These are phyloP conservation scores for Mythimna vitellina DNA, from an alignment of 2,888 invertebrate species.

Conservation along the genomic window DNA sequence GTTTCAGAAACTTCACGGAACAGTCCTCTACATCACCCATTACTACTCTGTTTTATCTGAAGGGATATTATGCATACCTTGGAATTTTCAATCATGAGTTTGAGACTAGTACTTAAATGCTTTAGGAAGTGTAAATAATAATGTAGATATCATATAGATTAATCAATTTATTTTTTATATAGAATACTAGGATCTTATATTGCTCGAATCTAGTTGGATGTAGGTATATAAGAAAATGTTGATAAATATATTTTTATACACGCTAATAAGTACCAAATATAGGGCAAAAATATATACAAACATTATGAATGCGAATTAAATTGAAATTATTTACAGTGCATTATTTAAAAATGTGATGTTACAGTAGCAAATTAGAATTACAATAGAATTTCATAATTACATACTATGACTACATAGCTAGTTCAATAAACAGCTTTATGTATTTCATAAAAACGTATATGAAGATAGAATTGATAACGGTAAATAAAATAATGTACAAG, in stretches of 20 bases:
- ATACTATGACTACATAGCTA: conserved; percentile 35
- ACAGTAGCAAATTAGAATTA: conserved; percentile 15
- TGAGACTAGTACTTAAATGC: conserved; percentile 2
- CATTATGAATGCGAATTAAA: conserved; percentile 19
- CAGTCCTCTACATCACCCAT: conserved; percentile 95
- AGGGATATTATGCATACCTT: conserved; percentile 97
- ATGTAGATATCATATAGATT: conserved; percentile 39
- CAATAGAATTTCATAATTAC: conserved; percentile 35
- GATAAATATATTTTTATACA: conserved; percentile 61
- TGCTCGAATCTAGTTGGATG: conserved; percentile 44
- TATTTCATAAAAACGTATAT: conserved; percentile 56
- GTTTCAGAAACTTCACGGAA: conserved; percentile 91
- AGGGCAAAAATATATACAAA: conserved; percentile 60
- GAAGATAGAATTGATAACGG: conserved; percentile 60
- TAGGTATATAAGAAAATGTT: conserved; percentile 19
- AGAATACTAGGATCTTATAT: conserved; percentile 23
- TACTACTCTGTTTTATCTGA: conserved; percentile 98
- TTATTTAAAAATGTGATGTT: conserved; percentile 41
- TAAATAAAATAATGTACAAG: conserved; percentile 67
- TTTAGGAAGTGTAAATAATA: conserved; percentile 48
- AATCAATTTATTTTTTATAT: conserved; percentile 48
- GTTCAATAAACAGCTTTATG: conserved; percentile 43
- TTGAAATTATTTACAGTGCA: conserved; percentile 47
- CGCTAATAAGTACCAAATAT: conserved; percentile 35
- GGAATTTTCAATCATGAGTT: conserved; percentile 93